Evolutionary conservation across 2,113 vertebrate species (phyloP), one percentile per base, ranked within the genome.

Genomic region (Stercorarius parasiticus): DNA sequence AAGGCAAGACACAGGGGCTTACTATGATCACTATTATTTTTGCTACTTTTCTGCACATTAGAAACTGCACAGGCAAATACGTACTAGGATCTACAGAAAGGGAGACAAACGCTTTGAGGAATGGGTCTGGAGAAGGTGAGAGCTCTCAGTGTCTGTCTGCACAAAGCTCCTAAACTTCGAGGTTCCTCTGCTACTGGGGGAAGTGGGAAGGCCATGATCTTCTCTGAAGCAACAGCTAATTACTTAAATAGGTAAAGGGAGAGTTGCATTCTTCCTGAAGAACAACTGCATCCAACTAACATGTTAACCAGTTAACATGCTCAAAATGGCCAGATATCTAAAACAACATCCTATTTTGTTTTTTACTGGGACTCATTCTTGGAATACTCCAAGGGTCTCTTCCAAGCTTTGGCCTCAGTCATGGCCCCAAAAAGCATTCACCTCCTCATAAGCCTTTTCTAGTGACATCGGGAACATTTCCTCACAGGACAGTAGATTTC

Each of bases 301-400:
- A 3, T 0, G 4, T 38, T 56, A 82, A 47, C 8, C 10, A 73
- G 13, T 25, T 49, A 50, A 42, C 0, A 0, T 43, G 13, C 19
- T 83, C 32, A 38, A 14, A 72, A 30, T 0, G 0, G 17, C 13
- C 62, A 85, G 34, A 43, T 14, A 59, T 2, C 9, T 47, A 9
- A 50, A 82, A 11, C 10, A 50, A 32, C 1, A 2, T 36, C 11
- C 13, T 32, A 0, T 27, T 50, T 82, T n/a, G 3, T 77, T 55
- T 47, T 30, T 43, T 52, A 50, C 38, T 21, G 2, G 5, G 21
- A 43, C 3, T 2, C 4, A 15, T n/a, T 50, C 34, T 58, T 71
- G 22, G 7, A 61, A 56, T 36, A 21, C 13, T 70, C 7, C 21
- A 79, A n/a, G 23, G 32, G 2, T 73, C 11, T 86, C 29, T 40